These are phyloP conservation scores for Pelecanoides urinatrix DNA, from an alignment of 2,113 vertebrate genomes.

Conservation along the genomic window DNA sequence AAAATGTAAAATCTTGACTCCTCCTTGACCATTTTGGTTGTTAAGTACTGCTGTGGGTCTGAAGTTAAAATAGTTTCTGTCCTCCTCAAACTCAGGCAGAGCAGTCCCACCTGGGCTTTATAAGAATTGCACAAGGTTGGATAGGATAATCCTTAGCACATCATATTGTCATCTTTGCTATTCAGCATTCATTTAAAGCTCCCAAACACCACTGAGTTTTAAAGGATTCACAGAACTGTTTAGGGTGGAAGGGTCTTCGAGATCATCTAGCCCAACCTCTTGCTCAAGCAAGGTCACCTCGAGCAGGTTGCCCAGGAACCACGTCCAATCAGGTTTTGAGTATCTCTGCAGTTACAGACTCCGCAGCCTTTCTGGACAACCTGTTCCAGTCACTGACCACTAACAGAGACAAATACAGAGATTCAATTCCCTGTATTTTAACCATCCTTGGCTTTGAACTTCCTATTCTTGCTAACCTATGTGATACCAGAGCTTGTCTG, in stretches of 20 bases:
- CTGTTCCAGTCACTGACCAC: not conserved
- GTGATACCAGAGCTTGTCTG: not conserved
- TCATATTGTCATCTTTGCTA: not conserved
- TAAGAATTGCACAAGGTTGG: not conserved
- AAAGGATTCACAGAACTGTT: not conserved
- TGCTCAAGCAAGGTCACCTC: not conserved
- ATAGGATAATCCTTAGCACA: not conserved
- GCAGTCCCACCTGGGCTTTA: not conserved
- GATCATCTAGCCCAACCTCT: not conserved
- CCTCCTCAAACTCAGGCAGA: not conserved
- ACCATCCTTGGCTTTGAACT: not conserved
- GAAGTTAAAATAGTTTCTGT: not conserved
- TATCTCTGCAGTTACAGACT: not conserved
- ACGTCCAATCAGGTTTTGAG: not conserved
- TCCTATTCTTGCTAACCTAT: not conserved
- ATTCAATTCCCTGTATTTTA: not conserved
- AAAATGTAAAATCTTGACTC: not conserved
- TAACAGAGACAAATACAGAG: not conserved
- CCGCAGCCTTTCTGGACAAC: not conserved
- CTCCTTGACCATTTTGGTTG: not conserved
- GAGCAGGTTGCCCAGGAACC: not conserved
- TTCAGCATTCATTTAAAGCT: not conserved
- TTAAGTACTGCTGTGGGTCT: not conserved
- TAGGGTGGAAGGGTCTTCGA: not conserved
- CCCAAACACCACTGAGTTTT: not conserved